Evolutionary conservation across 2,888 invertebrate genomes (phyloP).

Genomic region (Pheosia tremula): DNA sequence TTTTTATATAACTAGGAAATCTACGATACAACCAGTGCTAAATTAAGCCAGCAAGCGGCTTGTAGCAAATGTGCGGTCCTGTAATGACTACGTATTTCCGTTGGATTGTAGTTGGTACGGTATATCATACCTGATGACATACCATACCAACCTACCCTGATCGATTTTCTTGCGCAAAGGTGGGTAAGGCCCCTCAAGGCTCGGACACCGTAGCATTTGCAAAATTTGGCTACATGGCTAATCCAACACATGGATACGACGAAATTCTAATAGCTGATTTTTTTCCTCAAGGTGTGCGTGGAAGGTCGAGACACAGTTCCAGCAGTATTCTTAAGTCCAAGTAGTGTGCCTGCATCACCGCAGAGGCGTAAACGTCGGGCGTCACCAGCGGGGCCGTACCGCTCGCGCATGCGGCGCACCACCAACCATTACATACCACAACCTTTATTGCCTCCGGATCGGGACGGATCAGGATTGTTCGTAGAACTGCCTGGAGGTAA

Average conservation of each 20-base stretch:
- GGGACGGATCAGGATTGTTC: constrained; percentile 94
- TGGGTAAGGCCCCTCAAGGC: too few relatives aligned
- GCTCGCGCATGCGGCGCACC: constrained; percentile 78
- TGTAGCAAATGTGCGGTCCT: too few relatives aligned
- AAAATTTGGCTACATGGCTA: too few relatives aligned
- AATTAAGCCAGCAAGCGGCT: too few relatives aligned
- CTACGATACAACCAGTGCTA: too few relatives aligned
- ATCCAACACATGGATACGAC: not conserved
- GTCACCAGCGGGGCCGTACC: constrained; percentile 84
- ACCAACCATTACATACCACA: constrained; percentile 93
- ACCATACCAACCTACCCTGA: too few relatives aligned
- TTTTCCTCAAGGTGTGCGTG: constrained; percentile 67
- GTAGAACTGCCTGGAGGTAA: constrained; percentile 77
- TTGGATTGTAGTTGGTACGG: too few relatives aligned
- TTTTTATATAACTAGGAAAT: not conserved
- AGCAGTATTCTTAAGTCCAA: constrained; percentile 92
- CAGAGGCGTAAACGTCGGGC: constrained; percentile 86
- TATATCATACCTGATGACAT: too few relatives aligned
- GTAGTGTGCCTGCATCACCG: constrained; percentile 88
- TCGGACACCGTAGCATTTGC: too few relatives aligned
- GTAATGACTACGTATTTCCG: too few relatives aligned
- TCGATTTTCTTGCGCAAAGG: too few relatives aligned
- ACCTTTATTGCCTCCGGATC: constrained; percentile 96
- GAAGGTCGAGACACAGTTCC: constrained; percentile 88
- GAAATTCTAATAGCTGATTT: constrained; percentile 2